Evolutionary conservation across 2,888 invertebrate genomes (phyloP), one percentile per base, ranked within the genome.

Genomic region (Balanococcus diminutus): DNA sequence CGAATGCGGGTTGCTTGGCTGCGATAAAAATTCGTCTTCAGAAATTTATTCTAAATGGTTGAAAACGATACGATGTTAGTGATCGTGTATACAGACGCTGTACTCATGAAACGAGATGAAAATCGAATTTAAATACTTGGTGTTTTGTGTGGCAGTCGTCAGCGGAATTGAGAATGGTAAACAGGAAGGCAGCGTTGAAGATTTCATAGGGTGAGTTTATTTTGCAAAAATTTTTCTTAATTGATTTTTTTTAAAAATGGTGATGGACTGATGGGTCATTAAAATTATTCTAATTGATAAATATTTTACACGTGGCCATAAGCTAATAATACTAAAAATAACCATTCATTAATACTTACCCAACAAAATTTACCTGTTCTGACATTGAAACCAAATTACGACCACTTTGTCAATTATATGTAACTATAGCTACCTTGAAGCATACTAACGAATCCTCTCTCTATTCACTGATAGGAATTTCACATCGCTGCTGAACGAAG

Each of bases 21-120:
- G 32, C 75, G 75, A 32, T 75, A 75, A 32, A 75, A 75, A 75
- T 75, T 75, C 75, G n/a, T 75, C 75, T 75, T 67, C 75, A 36
- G n/a, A 75, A 75, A 75, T 75, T 75, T 32, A 31, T 3, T 75
- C 32, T 75, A 32, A n/a, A 75, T 32, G 75, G n/a, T 32, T n/a
- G 75, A 75, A 75, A 75, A 32, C 75, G 75, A 75, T 75, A 36
- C 28, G 25, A 67, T 75, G 75, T n/a, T 75, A 51, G 51, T 51
- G 75, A 75, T 32, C 75, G 75, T 19, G 75, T 19, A 75, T 14
- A 14, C n/a, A 2, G 32, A 75, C n/a, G 32, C 22, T 19, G 25
- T 14, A 9, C 2, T 11, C 22, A 14, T 11, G 36, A 75, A 36
- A 11, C 75, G 75, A 75, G 32, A 75, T 75, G 75, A 75, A 75